phyloP scores from a whole-genome alignment of 1,140 invertebrate genomes.

The Heterodera schachtii region DNA sequence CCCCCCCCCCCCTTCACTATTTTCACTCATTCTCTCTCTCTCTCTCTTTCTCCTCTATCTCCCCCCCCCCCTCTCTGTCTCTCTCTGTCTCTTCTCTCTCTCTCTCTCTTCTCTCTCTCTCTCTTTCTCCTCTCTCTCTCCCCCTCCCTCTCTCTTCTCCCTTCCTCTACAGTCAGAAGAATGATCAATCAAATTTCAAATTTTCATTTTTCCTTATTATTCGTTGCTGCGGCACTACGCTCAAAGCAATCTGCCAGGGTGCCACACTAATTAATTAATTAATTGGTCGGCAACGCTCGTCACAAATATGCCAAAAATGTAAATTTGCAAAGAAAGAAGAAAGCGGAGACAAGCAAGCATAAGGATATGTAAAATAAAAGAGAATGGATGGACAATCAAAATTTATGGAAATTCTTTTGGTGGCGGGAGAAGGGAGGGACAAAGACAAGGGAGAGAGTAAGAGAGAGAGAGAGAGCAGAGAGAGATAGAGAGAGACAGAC shows the following conservation, averaged over 20 bases:
- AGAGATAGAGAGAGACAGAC: too few relatives aligned
- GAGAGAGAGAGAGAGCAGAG: too few relatives aligned
- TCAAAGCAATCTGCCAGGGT: constrained; percentile 8
- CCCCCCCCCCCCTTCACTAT: too few relatives aligned
- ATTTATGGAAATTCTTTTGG: too few relatives aligned
- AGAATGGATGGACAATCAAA: too few relatives aligned
- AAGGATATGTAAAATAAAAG: too few relatives aligned
- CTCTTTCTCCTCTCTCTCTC: background rate
- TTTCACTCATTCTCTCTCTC: background rate
- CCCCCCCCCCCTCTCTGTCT: too few relatives aligned
- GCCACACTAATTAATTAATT: too few relatives aligned
- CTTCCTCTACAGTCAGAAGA: background rate
- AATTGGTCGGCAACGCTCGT: background rate
- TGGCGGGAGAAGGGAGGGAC: too few relatives aligned
- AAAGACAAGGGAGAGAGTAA: too few relatives aligned
- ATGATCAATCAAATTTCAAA: background rate
- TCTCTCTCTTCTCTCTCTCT: constrained; percentile 18
- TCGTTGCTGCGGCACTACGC: background rate
- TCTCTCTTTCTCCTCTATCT: background rate
- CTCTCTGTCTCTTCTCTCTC: background rate
- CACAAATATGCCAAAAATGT: constrained; percentile 15
- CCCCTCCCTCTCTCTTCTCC: background rate
- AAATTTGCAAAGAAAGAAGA: background rate
- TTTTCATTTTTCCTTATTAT: background rate
- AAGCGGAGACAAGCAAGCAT: background rate